A percentile compares a stretch with the other conserved stretches of the same genome.
phyloP scores from a whole-genome alignment of 2,888 invertebrate species.

The Odontomyia ornata region DNA sequence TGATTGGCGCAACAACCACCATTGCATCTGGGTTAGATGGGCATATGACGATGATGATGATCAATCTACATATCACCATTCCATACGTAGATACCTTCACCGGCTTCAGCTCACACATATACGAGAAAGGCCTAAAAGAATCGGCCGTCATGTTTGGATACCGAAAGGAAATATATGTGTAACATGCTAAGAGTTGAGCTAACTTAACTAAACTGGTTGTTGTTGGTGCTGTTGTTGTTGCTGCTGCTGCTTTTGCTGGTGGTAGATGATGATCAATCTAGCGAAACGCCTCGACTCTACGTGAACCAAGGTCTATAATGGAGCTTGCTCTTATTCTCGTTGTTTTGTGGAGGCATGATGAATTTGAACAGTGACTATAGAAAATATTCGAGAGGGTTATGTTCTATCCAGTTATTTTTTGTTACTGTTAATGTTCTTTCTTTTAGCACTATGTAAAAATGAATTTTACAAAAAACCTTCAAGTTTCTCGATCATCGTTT shows the following conservation, averaged over 20 bases:
- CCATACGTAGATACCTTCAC: neutral
- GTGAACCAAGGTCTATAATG: constrained; percentile 7
- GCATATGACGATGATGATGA: too few species aligned
- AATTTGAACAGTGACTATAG: neutral
- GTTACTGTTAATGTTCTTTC: too few species aligned
- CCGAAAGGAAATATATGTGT: neutral
- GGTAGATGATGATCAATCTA: constrained; percentile 12
- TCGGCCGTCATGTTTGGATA: constrained; percentile 23
- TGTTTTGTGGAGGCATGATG: neutral
- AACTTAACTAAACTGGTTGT: neutral
- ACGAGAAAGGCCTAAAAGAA: neutral
- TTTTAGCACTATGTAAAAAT: too few species aligned
- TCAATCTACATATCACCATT: neutral
- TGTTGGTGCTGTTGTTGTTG: neutral
- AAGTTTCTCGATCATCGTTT: too few species aligned
- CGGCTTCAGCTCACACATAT: neutral
- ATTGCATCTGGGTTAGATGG: neutral
- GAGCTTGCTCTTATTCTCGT: constrained; percentile 22
- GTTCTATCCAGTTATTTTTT: too few species aligned
- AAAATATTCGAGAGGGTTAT: neutral
- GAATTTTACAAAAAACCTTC: too few species aligned
- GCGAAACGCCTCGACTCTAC: constrained; percentile 6
- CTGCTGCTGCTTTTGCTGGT: neutral
- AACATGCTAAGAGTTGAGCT: constrained; percentile 18
- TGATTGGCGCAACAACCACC: neutral